A percentile compares a stretch with the other conserved stretches of the same genome.
Conservation (phyloP, 2,888 invertebrate species). For the Xestia ashworthii region DNA sequence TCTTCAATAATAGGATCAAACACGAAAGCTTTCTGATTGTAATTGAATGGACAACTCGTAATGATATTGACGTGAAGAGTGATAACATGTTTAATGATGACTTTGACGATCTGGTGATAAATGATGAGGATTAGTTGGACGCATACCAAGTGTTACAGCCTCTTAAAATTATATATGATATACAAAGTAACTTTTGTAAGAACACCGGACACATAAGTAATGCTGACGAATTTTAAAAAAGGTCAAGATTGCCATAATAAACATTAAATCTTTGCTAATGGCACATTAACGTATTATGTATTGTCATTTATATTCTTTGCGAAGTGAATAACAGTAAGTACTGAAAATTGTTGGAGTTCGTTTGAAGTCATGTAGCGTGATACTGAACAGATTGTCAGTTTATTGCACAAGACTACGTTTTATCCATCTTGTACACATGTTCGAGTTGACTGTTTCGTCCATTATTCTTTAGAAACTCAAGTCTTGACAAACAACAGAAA, state of each 20-base stretch:
- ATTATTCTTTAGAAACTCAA: conserved; percentile 8
- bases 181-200: conserved; percentile 58
- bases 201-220: conserved; percentile 55
- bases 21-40: conserved; percentile 66
- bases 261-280: conserved; percentile 61
- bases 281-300: conserved; percentile 62
- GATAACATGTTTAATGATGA: conserved; percentile 66
- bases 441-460: background rate
- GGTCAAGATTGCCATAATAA: conserved; percentile 55
- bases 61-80: conserved; percentile 67
- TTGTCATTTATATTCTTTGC: conserved; percentile 61
- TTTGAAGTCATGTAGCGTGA: conserved; percentile 48
- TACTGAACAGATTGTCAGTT: conserved; percentile 25
- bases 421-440: conserved; percentile 20
- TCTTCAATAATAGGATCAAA: conserved; percentile 69
- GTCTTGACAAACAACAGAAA: conserved; percentile 27
- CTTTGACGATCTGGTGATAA: conserved; percentile 65
- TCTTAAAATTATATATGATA: conserved; percentile 58
- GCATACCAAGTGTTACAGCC: conserved; percentile 55
- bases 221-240: conserved; percentile 56
- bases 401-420: conserved; percentile 14
- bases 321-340: conserved; percentile 45
- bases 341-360: conserved; percentile 42
- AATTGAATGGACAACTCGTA: conserved; percentile 67
- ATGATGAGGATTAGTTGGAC: conserved; percentile 62